Evolutionary conservation across 1,140 invertebrate species (phyloP), one percentile per base, ranked within the genome.

Genomic region (Meloidogyne exigua): DNA sequence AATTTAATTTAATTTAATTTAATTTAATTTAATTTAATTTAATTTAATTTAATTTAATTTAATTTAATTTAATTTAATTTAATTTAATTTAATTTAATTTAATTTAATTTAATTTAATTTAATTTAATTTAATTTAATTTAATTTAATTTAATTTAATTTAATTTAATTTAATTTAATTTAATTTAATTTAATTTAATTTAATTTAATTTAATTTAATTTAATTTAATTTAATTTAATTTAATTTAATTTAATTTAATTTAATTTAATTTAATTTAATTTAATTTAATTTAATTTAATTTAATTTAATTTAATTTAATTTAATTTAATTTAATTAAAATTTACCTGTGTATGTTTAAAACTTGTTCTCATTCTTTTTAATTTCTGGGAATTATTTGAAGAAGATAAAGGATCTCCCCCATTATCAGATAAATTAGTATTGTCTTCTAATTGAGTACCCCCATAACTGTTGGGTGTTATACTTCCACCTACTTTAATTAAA

Each of bases 301-400:
- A 76, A 28, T 7, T 10, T 9, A 32, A 23, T 15, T 71, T 15
- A 64, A 49, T 21, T n/a, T 21, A 13, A 7, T 39, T 39, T n/a
- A n/a, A n/a, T 39, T 39, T 39, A 39, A 39, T 10, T 7, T 7
- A 10, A 7, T 9, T 39, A 39, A 39, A 7, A 32, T 68, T 63
- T n/a, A 21, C 67, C 32, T 83, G 80, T 28, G 79, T 74, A 28
- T 83, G 83, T 79, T 87, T 87, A 74, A 87, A 87, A 25, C 81
- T 84, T 0, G 85, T 87, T 23, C 85, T 62, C 83, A 88, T 84
- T 21, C 85, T 62, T 75, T 87, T 87, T 18, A 82, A 64, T 62
- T 76, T 83, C 21, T 69, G 62, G 3, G 57, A 72, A 9, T 68
- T 32, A 26, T 26, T 39, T 77, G 65, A 68, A n/a, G 26, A 39